These are phyloP conservation scores for Eristalis intricaria DNA, from an alignment of 2,888 invertebrate species.

Conservation along the genomic window DNA sequence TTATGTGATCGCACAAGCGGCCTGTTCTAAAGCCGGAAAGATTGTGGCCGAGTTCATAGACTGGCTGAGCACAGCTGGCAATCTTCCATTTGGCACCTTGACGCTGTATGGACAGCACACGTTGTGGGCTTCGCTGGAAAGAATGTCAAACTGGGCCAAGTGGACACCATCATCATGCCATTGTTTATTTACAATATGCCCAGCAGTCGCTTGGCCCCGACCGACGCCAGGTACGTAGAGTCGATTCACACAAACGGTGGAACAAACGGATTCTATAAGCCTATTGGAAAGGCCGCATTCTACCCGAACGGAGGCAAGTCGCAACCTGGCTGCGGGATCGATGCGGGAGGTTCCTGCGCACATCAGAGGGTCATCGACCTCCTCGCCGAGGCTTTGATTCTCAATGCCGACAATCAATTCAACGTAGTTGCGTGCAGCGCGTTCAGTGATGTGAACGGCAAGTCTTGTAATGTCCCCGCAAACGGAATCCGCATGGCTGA, in stretches of 20 bases:
- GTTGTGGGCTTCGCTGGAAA: conserved; percentile 83
- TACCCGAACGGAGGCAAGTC: conserved; percentile 82
- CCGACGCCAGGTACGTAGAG: conserved; percentile 73
- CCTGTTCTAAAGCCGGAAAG: conserved; percentile 69
- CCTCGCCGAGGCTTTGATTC: conserved; percentile 78
- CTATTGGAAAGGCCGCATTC: conserved; percentile 80
- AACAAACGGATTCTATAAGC: conserved; percentile 65
- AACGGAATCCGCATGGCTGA: conserved; percentile 30
- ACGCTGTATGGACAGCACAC: conserved; percentile 83
- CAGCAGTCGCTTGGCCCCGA: conserved; percentile 49
- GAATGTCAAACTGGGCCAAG: conserved; percentile 82
- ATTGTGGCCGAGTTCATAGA: conserved; percentile 71
- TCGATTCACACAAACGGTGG: conserved; percentile 73
- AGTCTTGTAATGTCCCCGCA: background rate
- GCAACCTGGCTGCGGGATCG: conserved; percentile 82
- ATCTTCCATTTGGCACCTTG: conserved; percentile 81
- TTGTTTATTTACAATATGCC: conserved; percentile 48
- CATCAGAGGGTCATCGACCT: conserved; percentile 78
- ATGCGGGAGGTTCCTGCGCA: conserved; percentile 77
- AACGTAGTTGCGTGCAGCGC: conserved; percentile 12
- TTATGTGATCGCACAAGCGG: conserved; percentile 82
- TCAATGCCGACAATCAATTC: conserved; percentile 13
- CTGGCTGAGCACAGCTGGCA: conserved; percentile 81
- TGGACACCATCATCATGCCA: conserved; percentile 82
- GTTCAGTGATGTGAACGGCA: conserved; percentile 11